Base-by-base conservation (phyloP, 2,797 vertebrate species). In the Somateria mollissima region DNA sequence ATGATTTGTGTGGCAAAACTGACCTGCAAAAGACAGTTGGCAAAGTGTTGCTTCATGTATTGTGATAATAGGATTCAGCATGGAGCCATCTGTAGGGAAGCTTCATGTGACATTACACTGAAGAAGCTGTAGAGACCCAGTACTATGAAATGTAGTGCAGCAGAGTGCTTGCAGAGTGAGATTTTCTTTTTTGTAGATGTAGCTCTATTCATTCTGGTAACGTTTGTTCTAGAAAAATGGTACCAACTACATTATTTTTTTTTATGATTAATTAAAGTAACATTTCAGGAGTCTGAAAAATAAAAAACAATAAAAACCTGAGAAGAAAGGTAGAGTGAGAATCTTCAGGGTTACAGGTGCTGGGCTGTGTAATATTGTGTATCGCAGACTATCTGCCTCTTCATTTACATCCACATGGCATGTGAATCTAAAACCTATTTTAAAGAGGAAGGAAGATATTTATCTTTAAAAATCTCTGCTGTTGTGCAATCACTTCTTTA, bases 41-140 rank as follows among this genome's bases (percentile, higher is more conserved):
- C 9, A 10, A 39, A 60, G 25, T 64, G 10, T 84, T 84, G 16
- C 61, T 89, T 89, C 8, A 12, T 77, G 21, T 71, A 64, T 47
- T 84, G 81, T 72, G 58, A 53, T 91, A 77, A 89, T 66, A 57
- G 74, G 71, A 90, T 96, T 94, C 43, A 19, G 92, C 30, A 22
- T 67, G 76, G 73, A 86, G n/a, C 76, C 56, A 32, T 92, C 79
- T 92, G 60, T 76, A 72, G 51, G 30, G 37, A 77, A 74, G 28
- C 53, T 89, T 86, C 24, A 2, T 70, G 20, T 83, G 72, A 60
- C 17, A 43, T 69, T 65, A 11, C 37, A 17, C 24, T 66, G 56
- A 32, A 69, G 83, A 69, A 84, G 24, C 45, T 66, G 21, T 54
- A 62, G 81, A 80, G 53, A 45, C 77, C 13, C 25, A 87, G 32